Conservation (phyloP, 2,113 vertebrate genomes). For the Ranitomeya imitator region DNA sequence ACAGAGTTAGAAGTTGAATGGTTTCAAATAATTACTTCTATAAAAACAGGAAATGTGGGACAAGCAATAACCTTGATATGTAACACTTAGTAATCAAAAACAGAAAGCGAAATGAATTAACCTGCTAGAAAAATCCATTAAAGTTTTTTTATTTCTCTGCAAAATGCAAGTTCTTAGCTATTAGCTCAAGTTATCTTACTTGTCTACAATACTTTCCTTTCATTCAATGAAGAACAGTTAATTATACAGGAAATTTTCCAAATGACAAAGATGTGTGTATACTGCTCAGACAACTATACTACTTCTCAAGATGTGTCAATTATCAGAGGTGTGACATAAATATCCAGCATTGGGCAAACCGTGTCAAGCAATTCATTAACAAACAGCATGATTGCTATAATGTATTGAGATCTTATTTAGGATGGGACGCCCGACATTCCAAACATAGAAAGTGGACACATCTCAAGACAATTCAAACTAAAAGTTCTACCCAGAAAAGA, state of each 20-base stretch:
- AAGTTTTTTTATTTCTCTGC: background rate
- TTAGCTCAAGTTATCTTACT: slow-evolving; percentile 19
- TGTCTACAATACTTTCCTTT: background rate
- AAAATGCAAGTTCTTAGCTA: background rate
- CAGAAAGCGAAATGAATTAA: background rate
- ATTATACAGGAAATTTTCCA: background rate
- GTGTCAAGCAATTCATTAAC: background rate
- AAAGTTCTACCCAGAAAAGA: too few species aligned
- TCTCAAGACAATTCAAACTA: too few species aligned
- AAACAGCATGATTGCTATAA: slow-evolving; percentile 6
- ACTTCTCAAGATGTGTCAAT: slow-evolving; percentile 12
- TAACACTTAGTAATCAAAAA: slow-evolving; percentile 5
- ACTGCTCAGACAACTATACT: background rate
- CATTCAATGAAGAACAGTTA: background rate
- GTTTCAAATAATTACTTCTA: slow-evolving; percentile 42
- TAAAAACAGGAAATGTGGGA: slow-evolving; percentile 38
- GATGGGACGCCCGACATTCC: background rate
- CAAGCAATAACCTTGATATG: slow-evolving; percentile 5
- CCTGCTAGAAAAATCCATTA: background rate
- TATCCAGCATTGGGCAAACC: background rate
- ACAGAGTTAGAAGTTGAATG: slow-evolving; percentile 14
- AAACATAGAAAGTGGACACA: background rate
- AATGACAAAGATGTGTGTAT: background rate
- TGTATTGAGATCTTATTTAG: background rate
- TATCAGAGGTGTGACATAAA: background rate